phyloP scores from a whole-genome alignment of 1,140 invertebrate genomes.

The Phortica variegata region DNA sequence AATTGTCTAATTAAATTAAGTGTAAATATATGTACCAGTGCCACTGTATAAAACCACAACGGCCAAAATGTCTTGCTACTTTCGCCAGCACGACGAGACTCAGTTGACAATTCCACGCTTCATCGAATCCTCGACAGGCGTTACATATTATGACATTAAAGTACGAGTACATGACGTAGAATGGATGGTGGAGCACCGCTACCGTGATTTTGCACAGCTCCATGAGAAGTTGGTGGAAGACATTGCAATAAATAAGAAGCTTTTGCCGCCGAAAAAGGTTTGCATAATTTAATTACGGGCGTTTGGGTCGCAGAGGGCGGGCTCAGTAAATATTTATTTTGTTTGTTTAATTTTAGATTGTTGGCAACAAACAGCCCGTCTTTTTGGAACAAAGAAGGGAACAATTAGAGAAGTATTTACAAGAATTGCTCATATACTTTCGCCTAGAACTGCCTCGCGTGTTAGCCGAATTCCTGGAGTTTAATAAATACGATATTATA shows the following conservation, averaged over 20 bases:
- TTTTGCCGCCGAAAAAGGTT: constrained; percentile 90
- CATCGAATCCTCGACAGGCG: constrained; percentile 60
- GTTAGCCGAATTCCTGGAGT: constrained; percentile 76
- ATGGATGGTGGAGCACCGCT: constrained; percentile 83
- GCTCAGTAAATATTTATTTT: background rate
- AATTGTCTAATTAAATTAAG: no score
- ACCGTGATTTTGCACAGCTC: constrained; percentile 85
- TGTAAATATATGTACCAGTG: no score
- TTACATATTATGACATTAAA: constrained; percentile 70
- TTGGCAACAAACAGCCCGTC: constrained; percentile 74
- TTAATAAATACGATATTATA: constrained; percentile 80
- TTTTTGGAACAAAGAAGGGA: constrained; percentile 83
- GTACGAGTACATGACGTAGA: constrained; percentile 69
- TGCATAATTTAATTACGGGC: no score
- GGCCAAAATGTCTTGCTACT: constrained; percentile 65
- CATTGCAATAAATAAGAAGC: constrained; percentile 77
- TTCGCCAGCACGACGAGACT: constrained; percentile 62
- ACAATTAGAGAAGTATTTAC: constrained; percentile 79
- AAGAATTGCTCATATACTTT: constrained; percentile 70
- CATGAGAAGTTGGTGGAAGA: constrained; percentile 79
- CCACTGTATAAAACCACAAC: constrained; percentile 9
- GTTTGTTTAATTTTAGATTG: constrained; percentile 38
- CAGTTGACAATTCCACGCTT: constrained; percentile 63
- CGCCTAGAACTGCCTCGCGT: constrained; percentile 66
- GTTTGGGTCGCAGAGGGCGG: background rate